These are phyloP conservation scores for Thymelicus sylvestris DNA, from an alignment of 2,888 invertebrate genomes.

Conservation along the genomic window DNA sequence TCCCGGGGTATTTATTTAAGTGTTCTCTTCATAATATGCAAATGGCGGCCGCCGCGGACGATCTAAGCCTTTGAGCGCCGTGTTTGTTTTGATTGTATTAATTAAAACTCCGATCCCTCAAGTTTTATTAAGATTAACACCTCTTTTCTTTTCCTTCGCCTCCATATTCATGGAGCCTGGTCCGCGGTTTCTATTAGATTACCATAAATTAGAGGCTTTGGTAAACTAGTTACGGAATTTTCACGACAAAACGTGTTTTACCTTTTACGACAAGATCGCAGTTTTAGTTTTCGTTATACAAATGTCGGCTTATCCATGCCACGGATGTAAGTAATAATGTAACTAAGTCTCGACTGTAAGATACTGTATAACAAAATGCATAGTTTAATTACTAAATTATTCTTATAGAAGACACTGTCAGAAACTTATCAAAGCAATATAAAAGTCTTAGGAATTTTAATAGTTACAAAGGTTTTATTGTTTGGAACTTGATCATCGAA, in stretches of 20 bases:
- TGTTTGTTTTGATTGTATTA: conserved; percentile 85
- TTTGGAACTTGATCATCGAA: no score
- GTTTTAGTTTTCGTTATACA: conserved; percentile 15
- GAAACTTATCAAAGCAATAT: no score
- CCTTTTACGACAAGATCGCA: not conserved
- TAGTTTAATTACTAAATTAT: no score
- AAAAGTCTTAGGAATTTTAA: no score
- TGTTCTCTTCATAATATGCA: conserved; percentile 40
- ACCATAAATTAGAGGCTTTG: conserved; percentile 31
- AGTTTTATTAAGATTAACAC: conserved; percentile 82
- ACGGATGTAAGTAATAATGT: no score
- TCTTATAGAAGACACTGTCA: no score
- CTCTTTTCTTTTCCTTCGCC: conserved; percentile 74
- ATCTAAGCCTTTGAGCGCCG: conserved; percentile 66
- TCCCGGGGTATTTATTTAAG: conserved; percentile 33
- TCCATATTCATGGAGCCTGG: conserved; percentile 75
- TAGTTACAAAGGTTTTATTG: no score
- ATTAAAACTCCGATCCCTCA: conserved; percentile 76
- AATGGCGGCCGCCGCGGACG: conserved; percentile 53
- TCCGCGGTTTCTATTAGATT: conserved; percentile 29
- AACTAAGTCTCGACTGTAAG: no score
- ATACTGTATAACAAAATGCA: no score
- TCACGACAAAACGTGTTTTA: conserved; percentile 37
- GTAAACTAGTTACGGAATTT: conserved; percentile 19
- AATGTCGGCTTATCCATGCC: not conserved